Evolutionary conservation across 2,113 vertebrate genomes (phyloP).

Genomic region (Rhabdomys dilectus): DNA sequence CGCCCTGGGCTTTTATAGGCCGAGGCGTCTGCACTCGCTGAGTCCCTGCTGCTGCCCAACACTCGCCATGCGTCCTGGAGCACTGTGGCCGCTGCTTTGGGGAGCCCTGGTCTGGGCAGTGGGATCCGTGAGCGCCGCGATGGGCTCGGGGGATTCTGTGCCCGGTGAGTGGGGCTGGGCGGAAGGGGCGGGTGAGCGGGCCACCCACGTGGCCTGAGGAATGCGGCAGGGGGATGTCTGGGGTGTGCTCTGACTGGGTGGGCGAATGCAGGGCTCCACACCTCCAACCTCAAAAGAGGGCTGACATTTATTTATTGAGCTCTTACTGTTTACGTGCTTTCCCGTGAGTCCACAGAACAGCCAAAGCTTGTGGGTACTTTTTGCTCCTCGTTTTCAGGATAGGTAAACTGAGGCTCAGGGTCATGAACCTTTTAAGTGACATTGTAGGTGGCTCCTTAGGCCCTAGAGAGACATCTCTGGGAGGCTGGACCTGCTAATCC

Average conservation of each 20-base stretch:
- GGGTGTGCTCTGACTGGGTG: neutral
- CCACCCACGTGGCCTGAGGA: slow-evolving; percentile 77
- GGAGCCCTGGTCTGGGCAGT: slow-evolving; percentile 72
- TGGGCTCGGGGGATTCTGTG: slow-evolving; percentile 61
- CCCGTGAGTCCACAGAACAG: neutral
- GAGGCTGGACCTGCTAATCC: neutral
- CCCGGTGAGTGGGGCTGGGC: slow-evolving; percentile 75
- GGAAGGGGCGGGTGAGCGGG: slow-evolving; percentile 64
- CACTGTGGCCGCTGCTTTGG: slow-evolving; percentile 71
- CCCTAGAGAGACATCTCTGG: neutral
- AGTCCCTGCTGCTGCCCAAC: neutral
- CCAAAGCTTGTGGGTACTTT: neutral
- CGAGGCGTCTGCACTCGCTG: slow-evolving; percentile 18
- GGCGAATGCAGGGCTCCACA: neutral
- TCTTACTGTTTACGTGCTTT: neutral
- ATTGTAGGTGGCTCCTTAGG: neutral
- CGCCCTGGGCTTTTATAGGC: slow-evolving; percentile 74
- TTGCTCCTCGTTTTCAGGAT: neutral
- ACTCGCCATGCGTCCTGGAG: slow-evolving; percentile 74
- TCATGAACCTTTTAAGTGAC: neutral
- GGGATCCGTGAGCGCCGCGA: slow-evolving; percentile 68
- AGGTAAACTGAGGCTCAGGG: slow-evolving; percentile 53
- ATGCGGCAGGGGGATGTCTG: slow-evolving; percentile 48
- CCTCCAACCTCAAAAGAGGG: neutral
- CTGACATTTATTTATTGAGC: neutral